Percentiles rank a stretch among this genome's conserved stretches.
These are phyloP conservation scores for Bradynema listronoti DNA, from an alignment of 1,140 invertebrate genomes.

Conservation along the genomic window DNA sequence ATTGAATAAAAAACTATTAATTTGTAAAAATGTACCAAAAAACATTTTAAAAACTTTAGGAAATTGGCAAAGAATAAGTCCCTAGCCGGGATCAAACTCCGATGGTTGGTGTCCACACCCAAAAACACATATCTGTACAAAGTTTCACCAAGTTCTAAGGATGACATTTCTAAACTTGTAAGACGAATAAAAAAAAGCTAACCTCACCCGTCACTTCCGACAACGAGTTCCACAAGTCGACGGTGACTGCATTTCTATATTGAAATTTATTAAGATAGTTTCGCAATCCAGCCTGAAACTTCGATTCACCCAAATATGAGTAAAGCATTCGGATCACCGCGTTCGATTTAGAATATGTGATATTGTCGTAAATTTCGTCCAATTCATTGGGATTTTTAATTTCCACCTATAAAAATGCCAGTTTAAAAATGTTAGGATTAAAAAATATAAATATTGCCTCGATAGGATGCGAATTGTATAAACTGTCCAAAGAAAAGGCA, in stretches of 20 bases:
- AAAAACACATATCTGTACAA: too few species aligned
- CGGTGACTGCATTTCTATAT: constrained; percentile 83
- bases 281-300: constrained; percentile 90
- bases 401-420: constrained; percentile 51
- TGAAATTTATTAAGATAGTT: constrained; percentile 79
- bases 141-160: too few species aligned
- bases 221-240: constrained; percentile 84
- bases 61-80: too few species aligned
- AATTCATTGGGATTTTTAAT: constrained; percentile 51
- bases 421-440: background rate
- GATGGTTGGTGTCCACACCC: too few species aligned
- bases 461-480: constrained; percentile 41
- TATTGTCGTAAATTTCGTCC: constrained; percentile 58
- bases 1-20: too few species aligned
- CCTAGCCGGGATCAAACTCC: too few species aligned
- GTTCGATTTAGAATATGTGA: constrained; percentile 62
- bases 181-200: too few species aligned
- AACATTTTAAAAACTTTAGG: too few species aligned
- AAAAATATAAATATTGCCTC: constrained; percentile 36
- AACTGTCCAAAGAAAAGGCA: constrained; percentile 28
- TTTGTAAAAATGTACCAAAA: too few species aligned
- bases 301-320: constrained; percentile 80
- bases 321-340: constrained; percentile 93
- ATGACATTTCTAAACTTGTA: too few species aligned
- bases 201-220: constrained; percentile 76